phyloP scores from a whole-genome alignment of 1,140 invertebrate genomes.

The Orius insidiosus region DNA sequence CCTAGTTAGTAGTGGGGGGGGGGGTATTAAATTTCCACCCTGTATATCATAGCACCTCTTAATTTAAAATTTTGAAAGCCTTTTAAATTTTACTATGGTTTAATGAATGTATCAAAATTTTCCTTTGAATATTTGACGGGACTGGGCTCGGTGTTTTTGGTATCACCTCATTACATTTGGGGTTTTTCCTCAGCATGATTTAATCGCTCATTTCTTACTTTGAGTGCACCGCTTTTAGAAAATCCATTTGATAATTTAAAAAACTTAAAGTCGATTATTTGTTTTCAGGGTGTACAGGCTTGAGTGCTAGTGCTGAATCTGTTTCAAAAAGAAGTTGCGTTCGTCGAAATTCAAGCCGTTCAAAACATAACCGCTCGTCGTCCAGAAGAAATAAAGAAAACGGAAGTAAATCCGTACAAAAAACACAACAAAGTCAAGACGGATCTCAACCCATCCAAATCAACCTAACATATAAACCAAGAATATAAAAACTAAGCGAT shows the following conservation, averaged over 20 bases:
- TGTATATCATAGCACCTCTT: no score
- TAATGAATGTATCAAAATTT: no score
- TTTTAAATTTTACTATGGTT: no score
- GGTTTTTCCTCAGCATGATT: background rate
- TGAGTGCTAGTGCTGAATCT: constrained; percentile 49
- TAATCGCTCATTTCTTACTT: no score
- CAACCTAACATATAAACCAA: constrained; percentile 18
- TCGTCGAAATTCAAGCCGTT: constrained; percentile 39
- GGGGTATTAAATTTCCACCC: no score
- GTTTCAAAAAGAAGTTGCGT: constrained; percentile 43
- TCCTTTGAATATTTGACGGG: no score
- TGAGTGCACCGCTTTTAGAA: no score
- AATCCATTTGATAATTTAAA: no score
- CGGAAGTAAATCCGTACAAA: constrained; percentile 26
- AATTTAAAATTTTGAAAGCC: no score
- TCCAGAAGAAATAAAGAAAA: constrained; percentile 52
- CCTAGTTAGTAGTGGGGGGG: no score
- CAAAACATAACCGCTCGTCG: constrained; percentile 35
- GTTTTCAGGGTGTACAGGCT: constrained; percentile 27
- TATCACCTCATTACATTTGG: background rate
- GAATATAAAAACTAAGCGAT: constrained; percentile 14
- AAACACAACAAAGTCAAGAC: constrained; percentile 1
- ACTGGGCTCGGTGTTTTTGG: no score
- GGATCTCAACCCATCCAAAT: constrained; percentile 14
- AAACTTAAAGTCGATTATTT: constrained; percentile 5